These are phyloP conservation scores for Drosophila acutilabella DNA, from an alignment of 2,888 invertebrate genomes.

Conservation along the genomic window DNA sequence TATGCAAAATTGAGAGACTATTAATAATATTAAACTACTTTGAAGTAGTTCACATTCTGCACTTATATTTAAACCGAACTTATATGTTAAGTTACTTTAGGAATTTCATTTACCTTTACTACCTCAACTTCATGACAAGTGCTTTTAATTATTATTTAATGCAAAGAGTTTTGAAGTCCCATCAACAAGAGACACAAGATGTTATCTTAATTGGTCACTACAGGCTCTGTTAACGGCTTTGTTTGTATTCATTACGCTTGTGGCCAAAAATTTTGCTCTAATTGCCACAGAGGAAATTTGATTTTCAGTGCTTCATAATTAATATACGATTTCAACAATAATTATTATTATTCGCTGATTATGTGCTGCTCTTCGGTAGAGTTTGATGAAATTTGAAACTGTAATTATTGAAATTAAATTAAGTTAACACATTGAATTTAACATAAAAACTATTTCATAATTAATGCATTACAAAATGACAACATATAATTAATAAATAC, in stretches of 20 bases:
- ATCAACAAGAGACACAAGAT: not conserved
- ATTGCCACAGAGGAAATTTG: slow-evolving; percentile 5
- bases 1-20: not conserved
- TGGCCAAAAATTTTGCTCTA: not conserved
- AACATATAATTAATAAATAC: not conserved
- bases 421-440: not conserved
- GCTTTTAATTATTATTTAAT: slow-evolving; percentile 38
- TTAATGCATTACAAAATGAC: not conserved
- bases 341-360: not conserved
- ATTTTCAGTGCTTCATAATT: not conserved
- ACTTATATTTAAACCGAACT: not conserved
- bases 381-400: not conserved
- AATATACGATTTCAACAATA: not conserved
- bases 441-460: not conserved
- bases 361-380: not conserved
- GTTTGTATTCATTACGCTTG: slow-evolving; percentile 10
- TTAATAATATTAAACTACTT: not conserved
- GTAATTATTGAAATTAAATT: too few species aligned
- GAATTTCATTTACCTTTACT: not conserved
- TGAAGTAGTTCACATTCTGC: too few species aligned
- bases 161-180: not conserved
- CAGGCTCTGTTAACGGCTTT: slow-evolving; percentile 15
- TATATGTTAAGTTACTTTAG: not conserved
- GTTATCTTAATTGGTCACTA: not conserved
- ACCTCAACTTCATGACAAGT: slow-evolving; percentile 13